Base-by-base conservation (phyloP, 2,888 invertebrate genomes). In the Crepidodera aurea region DNA sequence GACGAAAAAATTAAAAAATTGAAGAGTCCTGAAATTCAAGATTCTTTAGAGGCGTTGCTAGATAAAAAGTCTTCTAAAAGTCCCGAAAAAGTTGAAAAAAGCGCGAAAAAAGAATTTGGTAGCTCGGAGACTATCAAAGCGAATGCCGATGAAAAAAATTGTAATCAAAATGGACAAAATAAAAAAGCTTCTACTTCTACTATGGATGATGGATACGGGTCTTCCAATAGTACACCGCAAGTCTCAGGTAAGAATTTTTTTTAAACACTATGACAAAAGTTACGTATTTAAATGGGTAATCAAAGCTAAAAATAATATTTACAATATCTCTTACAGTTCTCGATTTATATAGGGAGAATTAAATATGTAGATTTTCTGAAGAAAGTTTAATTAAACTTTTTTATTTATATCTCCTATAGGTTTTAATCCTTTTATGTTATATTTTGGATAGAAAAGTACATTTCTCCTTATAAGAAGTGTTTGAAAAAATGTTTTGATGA, bases 171-270 rank as follows among this genome's bases (percentile, higher is more conserved):
- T 29, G 63, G 70, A 53, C 57, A 57, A 10, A 73, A 71, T 48
- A 73, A 72, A 60, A 63, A 60, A 32, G 63, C 72, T 22, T 79
- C 78, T 2, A 79, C 81, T 15, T 80, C 82, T 7, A 83, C 82
- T 0, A 77, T 88, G 1, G 88, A 88, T 69, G 88, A 88, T 70
- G 88, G 88, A 0, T 88, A 88, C 74, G 88, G 87, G 64, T 87
- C 87, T 0, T 88, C 86, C 12, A 86, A 87, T 71, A 88, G 87
- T 75, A 88, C 88, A 2, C 88, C 88, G 0, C 82, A 87, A 62
- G 87, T 88, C 15, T 84, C 87, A 63, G 87, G 87, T 87, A 76
- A n/a, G n/a, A n/a, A n/a, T n/a, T n/a, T n/a, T n/a, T n/a, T n/a
- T n/a, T n/a, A n/a, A n/a, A n/a, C n/a, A n/a, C n/a, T n/a, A n/a